Evolutionary conservation across 2,113 vertebrate genomes (phyloP).

Genomic region (Sinocyclocheilus grahami): DNA sequence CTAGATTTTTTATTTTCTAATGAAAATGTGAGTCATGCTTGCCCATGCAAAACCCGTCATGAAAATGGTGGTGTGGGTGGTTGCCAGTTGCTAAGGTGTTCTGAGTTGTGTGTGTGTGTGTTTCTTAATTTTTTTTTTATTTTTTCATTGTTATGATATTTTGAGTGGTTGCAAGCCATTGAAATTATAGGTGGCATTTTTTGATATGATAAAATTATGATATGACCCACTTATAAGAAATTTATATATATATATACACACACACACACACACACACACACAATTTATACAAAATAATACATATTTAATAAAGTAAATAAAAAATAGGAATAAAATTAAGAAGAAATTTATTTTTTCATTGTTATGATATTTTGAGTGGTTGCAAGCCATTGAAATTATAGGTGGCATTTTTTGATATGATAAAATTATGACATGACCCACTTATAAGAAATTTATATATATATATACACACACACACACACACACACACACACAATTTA

Average conservation of each 20-base stretch:
- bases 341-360: neutral
- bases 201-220: too few species aligned
- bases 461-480: too few species aligned
- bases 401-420: too few species aligned
- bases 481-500: too few species aligned
- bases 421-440: too few species aligned
- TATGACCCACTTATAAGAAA: too few species aligned
- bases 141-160: neutral
- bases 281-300: too few species aligned
- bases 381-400: neutral
- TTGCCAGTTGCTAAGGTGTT: conserved; percentile 5
- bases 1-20: neutral
- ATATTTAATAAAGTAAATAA: too few species aligned
- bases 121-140: neutral
- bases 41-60: neutral
- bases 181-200: neutral
- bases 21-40: neutral
- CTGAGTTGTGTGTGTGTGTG: neutral
- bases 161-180: neutral
- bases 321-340: too few species aligned
- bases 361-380: neutral
- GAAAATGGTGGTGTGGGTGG: conserved; percentile 7
- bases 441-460: too few species aligned
- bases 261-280: too few species aligned
- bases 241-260: too few species aligned